A percentile compares a stretch with the other conserved stretches of the same genome.
Conservation (phyloP, 2,113 vertebrate genomes). For the Carettochelys insculpta region DNA sequence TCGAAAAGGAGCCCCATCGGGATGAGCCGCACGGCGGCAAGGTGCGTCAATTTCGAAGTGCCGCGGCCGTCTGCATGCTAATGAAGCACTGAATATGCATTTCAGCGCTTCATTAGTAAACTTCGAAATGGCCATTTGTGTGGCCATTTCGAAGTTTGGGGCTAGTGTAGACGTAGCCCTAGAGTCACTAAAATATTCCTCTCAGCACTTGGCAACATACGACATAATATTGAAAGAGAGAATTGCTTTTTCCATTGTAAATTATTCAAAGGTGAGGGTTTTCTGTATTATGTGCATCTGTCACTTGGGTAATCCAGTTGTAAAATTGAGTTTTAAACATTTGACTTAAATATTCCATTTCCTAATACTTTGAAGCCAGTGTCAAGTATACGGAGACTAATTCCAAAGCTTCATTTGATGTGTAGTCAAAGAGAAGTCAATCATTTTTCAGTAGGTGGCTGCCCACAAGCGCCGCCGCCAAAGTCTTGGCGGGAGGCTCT, state of each 20-base stretch:
- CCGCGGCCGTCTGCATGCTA: too few species aligned
- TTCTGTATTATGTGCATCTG: constrained; percentile 8
- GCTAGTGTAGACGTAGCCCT: too few species aligned
- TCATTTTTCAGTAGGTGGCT: constrained; percentile 20
- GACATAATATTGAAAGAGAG: background rate
- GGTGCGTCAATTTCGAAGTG: too few species aligned
- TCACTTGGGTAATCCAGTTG: background rate
- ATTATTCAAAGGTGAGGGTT: background rate
- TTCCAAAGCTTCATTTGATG: constrained; percentile 19
- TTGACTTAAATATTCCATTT: constrained; percentile 40
- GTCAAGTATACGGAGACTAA: constrained; percentile 42
- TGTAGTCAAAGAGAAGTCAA: constrained; percentile 20
- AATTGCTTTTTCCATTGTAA: constrained; percentile 19
- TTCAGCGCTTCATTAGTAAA: too few species aligned
- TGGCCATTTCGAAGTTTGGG: too few species aligned
- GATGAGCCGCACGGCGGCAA: too few species aligned
- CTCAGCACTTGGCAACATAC: background rate
- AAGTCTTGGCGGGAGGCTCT: constrained; percentile 10
- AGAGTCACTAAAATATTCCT: background rate
- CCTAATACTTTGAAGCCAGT: constrained; percentile 14
- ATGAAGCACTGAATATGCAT: too few species aligned
- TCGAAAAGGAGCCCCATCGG: too few species aligned
- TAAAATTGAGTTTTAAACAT: background rate
- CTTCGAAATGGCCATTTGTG: too few species aligned
- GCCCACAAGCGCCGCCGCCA: background rate